These are phyloP conservation scores for Neocrepidodera transversa DNA, from an alignment of 2,888 invertebrate genomes.

Conservation along the genomic window DNA sequence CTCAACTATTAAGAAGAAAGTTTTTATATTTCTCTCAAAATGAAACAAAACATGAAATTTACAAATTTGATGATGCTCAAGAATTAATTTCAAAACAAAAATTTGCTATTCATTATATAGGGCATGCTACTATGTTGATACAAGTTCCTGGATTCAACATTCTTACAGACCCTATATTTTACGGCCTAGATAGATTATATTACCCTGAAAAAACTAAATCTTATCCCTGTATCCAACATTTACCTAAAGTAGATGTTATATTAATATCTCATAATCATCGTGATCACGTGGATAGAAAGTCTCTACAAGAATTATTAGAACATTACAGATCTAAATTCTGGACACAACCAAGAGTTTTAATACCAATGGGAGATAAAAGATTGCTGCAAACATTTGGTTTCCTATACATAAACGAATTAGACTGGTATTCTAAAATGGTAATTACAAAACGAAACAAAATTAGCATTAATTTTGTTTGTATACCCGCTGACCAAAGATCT, in stretches of 20 bases:
- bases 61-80: neutral
- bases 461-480: neutral
- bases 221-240: neutral
- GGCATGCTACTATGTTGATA: conserved; percentile 1
- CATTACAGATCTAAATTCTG: neutral
- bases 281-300: conserved; percentile 5
- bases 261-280: conserved; percentile 1
- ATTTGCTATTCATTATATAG: conserved; percentile 2
- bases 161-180: conserved; percentile 6
- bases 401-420: conserved; percentile 1
- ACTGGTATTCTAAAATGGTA: neutral
- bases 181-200: conserved; percentile 3
- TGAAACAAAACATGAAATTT: conserved; percentile 1
- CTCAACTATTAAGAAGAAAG: neutral
- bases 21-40: neutral
- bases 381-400: conserved; percentile 10
- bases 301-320: conserved; percentile 4
- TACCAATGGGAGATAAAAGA: conserved; percentile 8
- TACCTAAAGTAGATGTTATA: conserved; percentile 6
- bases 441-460: neutral
- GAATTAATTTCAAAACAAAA: neutral
- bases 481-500: conserved; percentile 1
- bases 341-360: conserved; percentile 1
- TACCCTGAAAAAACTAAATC: conserved; percentile 15
- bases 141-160: conserved; percentile 5